Evolutionary conservation across 2,797 vertebrate genomes (phyloP), one percentile per base, ranked within the genome.

Genomic region (Coccyzus lansbergi): DNA sequence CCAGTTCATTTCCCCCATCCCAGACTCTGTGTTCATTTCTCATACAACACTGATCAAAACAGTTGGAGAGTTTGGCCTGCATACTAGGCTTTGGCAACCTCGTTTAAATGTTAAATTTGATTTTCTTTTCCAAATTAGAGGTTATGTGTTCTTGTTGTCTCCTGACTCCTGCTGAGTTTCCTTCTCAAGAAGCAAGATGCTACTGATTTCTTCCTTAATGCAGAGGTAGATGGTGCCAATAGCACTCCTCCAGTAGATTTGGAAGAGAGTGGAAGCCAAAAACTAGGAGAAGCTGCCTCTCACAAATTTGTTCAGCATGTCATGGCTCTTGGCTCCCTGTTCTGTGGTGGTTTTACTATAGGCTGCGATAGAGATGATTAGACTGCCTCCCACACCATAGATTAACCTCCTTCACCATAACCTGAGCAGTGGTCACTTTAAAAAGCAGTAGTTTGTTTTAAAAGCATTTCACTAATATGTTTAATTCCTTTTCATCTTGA

Each of bases 31-130:
- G 60, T 9, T 80, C n/a, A 4, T 56, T 83, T 68, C 60, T 86
- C 53, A 42, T 62, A 55, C 56, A 86, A 10, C 64, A 6, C 58
- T 46, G 63, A 84, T 44, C 49, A 60, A 79, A 86, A 49, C 90
- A 88, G 48, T 82, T 76, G 85, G 70, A 65, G 49, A 40, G 38
- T 26, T 48, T 93, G 88, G 91, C 69, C 80, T 67, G 71, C 92
- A 87, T 33, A 71, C 9, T 2, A 94, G 83, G 22, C 72, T 81
- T 72, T 90, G 90, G 80, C 92, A 93, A 19, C 67, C n/a, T 72
- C 18, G 3, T 31, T 60, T 63, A 10, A 34, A 63, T 42, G 91
- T 33, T 67, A 56, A 70, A 88, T 92, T 68, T 46, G 38, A 52
- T 52, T 86, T 92, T 92, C 7, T 0, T 56, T 84, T 88, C 92